phyloP scores from a whole-genome alignment of 2,113 vertebrate species.

The Xiphorhynchus elegans region DNA sequence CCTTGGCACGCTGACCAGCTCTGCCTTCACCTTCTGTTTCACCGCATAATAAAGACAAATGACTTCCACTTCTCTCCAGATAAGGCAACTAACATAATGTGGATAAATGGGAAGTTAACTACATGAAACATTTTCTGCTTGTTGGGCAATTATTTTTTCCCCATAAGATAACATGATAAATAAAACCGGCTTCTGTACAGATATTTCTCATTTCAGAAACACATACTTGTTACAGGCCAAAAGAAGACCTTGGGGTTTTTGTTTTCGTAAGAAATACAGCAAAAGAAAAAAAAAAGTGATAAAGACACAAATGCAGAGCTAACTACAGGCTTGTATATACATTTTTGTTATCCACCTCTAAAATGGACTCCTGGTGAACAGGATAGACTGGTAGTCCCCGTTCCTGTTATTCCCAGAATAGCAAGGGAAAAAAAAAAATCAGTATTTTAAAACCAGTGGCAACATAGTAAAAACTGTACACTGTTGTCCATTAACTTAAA shows the following conservation, averaged over 20 bases:
- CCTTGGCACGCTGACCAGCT: slow-evolving; percentile 20
- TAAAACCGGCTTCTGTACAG: slow-evolving; percentile 83
- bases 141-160: slow-evolving; percentile 64
- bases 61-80: slow-evolving; percentile 54
- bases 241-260: slow-evolving; percentile 55
- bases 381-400: slow-evolving; percentile 20
- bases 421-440: slow-evolving; percentile 48
- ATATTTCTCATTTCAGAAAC: slow-evolving; percentile 77
- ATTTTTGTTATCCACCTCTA: slow-evolving; percentile 75
- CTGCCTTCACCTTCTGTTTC: slow-evolving; percentile 54
- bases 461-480: slow-evolving; percentile 82
- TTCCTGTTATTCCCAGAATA: slow-evolving; percentile 42
- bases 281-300: slow-evolving; percentile 65
- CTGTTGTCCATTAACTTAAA: slow-evolving; percentile 80
- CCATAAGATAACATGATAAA: slow-evolving; percentile 76
- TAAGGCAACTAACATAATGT: slow-evolving; percentile 73
- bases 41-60: slow-evolving; percentile 39
- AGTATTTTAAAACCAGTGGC: slow-evolving; percentile 77
- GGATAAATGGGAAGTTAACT: slow-evolving; percentile 71
- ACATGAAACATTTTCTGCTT: slow-evolving; percentile 58
- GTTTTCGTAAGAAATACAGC: slow-evolving; percentile 68
- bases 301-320: slow-evolving; percentile 78
- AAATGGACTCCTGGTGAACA: slow-evolving; percentile 46
- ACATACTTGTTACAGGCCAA: slow-evolving; percentile 75
- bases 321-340: slow-evolving; percentile 82